phyloP scores from a whole-genome alignment of 2,888 invertebrate genomes.

The Strigamia transsilvanica region DNA sequence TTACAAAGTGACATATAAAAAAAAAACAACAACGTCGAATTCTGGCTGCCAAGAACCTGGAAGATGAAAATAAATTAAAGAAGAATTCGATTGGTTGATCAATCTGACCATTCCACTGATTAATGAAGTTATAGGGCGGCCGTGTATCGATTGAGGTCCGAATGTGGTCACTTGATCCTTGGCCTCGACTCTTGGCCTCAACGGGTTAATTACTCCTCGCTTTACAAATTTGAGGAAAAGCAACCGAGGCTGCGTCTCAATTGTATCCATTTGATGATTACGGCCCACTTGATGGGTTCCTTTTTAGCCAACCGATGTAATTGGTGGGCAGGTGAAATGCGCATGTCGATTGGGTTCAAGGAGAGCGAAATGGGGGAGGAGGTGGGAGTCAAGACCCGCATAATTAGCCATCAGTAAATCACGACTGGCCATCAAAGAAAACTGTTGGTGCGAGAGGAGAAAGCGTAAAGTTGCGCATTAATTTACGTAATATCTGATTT shows the following conservation, averaged over 20 bases:
- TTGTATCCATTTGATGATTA: slow-evolving; percentile 30
- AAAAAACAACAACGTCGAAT: no score
- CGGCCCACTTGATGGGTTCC: slow-evolving; percentile 30
- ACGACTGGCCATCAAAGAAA: slow-evolving; percentile 35
- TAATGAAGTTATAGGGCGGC: slow-evolving; percentile 26
- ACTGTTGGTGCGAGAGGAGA: slow-evolving; percentile 26
- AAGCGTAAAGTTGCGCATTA: slow-evolving; percentile 30
- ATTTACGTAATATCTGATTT: slow-evolving; percentile 21
- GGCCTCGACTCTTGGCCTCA: slow-evolving; percentile 30
- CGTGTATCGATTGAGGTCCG: slow-evolving; percentile 21
- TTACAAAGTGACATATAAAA: no score
- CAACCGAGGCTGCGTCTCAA: slow-evolving; percentile 30
- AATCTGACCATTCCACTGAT: background rate
- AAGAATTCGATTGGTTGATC: background rate
- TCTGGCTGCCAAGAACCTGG: no score
- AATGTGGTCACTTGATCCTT: slow-evolving; percentile 30
- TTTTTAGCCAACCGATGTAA: slow-evolving; percentile 26
- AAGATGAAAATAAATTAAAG: no score
- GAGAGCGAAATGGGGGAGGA: slow-evolving; percentile 34
- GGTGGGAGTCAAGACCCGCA: slow-evolving; percentile 39
- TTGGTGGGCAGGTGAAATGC: slow-evolving; percentile 30
- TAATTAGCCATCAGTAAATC: slow-evolving; percentile 52
- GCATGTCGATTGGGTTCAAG: slow-evolving; percentile 50
- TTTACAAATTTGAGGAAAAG: slow-evolving; percentile 30
- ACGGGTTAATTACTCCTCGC: slow-evolving; percentile 30